phyloP scores from a whole-genome alignment of 2,888 invertebrate species.

The Xestia c-nigrum region DNA sequence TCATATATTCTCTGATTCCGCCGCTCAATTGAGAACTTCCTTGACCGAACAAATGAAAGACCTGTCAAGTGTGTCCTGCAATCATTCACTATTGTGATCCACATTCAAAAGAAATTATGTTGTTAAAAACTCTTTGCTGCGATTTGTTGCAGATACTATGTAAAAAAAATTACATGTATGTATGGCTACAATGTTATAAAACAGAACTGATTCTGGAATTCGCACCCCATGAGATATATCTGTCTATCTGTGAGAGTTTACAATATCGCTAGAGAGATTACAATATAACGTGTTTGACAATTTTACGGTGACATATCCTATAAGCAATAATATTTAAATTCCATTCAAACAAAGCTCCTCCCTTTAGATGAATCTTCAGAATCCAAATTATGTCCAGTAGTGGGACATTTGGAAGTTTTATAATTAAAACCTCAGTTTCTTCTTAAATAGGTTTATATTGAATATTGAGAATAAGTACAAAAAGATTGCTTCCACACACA shows the following conservation, averaged over 20 bases:
- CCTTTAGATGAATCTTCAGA: not conserved
- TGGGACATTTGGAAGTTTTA: too few species aligned
- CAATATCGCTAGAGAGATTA: too few species aligned
- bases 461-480: too few species aligned
- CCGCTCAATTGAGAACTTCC: conserved; percentile 47
- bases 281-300: too few species aligned
- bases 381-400: too few species aligned
- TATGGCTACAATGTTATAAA: not conserved
- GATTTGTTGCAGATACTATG: not conserved
- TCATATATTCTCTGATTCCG: not conserved
- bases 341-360: not conserved
- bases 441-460: too few species aligned
- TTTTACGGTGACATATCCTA: too few species aligned
- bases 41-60: conserved; percentile 3
- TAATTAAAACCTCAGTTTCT: too few species aligned
- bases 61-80: conserved; percentile 2
- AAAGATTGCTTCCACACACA: too few species aligned
- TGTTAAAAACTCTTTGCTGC: not conserved
- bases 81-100: conserved; percentile 34
- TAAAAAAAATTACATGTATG: not conserved
- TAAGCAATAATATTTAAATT: not conserved
- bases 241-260: too few species aligned
- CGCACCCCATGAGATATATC: not conserved
- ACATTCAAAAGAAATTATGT: conserved; percentile 3
- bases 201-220: not conserved